Conservation (phyloP, 2,113 vertebrate genomes). For the Sisor rabdophorus region DNA sequence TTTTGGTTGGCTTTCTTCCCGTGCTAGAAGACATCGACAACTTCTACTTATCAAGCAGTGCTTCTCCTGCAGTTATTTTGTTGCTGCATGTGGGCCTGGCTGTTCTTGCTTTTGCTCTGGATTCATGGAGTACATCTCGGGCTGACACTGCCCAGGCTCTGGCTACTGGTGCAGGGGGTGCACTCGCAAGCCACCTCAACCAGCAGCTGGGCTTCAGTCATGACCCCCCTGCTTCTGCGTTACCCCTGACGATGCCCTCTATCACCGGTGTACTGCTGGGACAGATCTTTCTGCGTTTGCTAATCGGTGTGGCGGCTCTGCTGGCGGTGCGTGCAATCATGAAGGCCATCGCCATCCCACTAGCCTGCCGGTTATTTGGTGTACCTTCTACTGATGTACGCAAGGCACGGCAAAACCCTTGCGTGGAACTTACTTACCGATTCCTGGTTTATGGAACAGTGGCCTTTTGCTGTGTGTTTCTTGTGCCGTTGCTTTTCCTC, state of each 20-base stretch:
- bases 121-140: slow-evolving; percentile 95
- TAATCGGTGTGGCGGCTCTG: slow-evolving; percentile 78
- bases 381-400: slow-evolving; percentile 75
- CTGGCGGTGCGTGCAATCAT: slow-evolving; percentile 75
- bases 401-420: slow-evolving; percentile 82
- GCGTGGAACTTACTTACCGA: slow-evolving; percentile 90
- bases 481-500: slow-evolving; percentile 81
- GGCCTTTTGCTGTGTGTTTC: slow-evolving; percentile 81
- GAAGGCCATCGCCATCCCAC: slow-evolving; percentile 85
- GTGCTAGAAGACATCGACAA: slow-evolving; percentile 82
- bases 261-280: slow-evolving; percentile 68
- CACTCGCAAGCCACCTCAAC: slow-evolving; percentile 78
- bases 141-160: slow-evolving; percentile 92
- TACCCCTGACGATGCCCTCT: slow-evolving; percentile 78
- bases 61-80: slow-evolving; percentile 80
- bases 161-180: slow-evolving; percentile 84
- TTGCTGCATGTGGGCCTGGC: slow-evolving; percentile 83
- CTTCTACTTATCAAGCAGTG: slow-evolving; percentile 84
- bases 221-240: slow-evolving; percentile 69
- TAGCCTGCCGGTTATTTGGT: slow-evolving; percentile 78
- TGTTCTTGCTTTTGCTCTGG: slow-evolving; percentile 89
- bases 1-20: slow-evolving; percentile 82
- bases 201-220: slow-evolving; percentile 72
- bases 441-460: slow-evolving; percentile 87
- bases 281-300: slow-evolving; percentile 75